These are phyloP conservation scores for Heliconius melpomene DNA, from an alignment of 1,140 invertebrate genomes.

Conservation along the genomic window DNA sequence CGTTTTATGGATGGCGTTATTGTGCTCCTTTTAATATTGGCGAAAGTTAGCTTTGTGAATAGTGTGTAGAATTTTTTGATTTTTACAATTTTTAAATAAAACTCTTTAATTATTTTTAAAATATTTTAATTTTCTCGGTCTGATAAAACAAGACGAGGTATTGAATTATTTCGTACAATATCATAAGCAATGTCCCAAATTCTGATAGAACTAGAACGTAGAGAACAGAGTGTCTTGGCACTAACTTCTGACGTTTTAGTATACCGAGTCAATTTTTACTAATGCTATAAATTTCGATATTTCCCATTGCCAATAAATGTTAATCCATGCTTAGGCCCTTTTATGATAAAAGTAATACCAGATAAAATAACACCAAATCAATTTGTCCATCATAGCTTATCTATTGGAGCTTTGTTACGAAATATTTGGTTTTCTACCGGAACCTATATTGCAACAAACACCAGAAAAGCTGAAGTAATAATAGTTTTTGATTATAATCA, in stretches of 20 bases:
- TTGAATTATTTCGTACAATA: too few relatives aligned
- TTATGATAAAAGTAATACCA: conserved; percentile 11
- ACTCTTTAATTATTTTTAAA: too few relatives aligned
- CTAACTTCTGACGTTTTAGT: too few relatives aligned
- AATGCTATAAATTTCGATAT: background rate
- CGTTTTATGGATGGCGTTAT: conserved; percentile 11
- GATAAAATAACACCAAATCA: background rate
- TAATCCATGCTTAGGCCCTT: background rate
- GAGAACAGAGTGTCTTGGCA: too few relatives aligned
- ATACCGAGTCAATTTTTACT: too few relatives aligned
- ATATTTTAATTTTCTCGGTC: too few relatives aligned
- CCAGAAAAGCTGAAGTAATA: background rate
- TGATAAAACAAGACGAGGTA: too few relatives aligned
- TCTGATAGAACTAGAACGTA: too few relatives aligned
- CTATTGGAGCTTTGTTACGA: background rate
- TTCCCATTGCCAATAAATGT: background rate
- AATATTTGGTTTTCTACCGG: background rate
- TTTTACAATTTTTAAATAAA: background rate
- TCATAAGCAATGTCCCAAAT: too few relatives aligned
- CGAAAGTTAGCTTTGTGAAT: background rate
- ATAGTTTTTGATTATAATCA: too few relatives aligned
- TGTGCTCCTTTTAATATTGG: conserved; percentile 8
- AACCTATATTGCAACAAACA: background rate
- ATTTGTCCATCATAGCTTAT: background rate
- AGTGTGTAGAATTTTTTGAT: background rate